Conservation (phyloP, 2,797 vertebrate species). For the Acanthornis magna region DNA sequence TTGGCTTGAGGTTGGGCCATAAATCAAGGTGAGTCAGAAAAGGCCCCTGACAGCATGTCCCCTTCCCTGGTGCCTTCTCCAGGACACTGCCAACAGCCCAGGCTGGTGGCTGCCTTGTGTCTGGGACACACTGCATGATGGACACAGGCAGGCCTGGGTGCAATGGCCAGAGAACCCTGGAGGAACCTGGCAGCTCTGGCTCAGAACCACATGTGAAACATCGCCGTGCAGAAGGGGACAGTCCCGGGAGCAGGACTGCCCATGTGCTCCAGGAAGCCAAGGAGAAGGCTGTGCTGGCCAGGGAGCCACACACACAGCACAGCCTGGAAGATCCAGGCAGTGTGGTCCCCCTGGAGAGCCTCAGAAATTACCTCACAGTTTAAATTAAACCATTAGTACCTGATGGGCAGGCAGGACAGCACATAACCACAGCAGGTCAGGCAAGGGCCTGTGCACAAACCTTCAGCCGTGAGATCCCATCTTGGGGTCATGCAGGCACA, state of each 20-base stretch:
- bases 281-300: background rate
- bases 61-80: background rate
- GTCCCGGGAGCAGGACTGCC: background rate
- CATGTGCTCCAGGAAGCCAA: background rate
- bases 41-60: background rate
- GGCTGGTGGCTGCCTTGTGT: background rate
- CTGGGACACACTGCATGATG: background rate
- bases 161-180: background rate
- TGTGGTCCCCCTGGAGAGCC: background rate
- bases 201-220: background rate
- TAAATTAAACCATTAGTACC: background rate
- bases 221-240: background rate
- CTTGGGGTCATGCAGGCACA: background rate
- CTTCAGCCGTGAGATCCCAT: background rate
- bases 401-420: background rate
- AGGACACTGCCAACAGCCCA: background rate
- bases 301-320: background rate
- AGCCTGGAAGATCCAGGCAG: background rate
- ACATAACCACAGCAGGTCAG: background rate
- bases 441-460: background rate
- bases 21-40: conserved; percentile 25
- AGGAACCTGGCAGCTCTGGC: background rate
- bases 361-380: background rate
- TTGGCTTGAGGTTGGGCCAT: background rate
- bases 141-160: background rate